Base-by-base conservation (phyloP, 2,797 vertebrate genomes). In the Vipera latastei region DNA sequence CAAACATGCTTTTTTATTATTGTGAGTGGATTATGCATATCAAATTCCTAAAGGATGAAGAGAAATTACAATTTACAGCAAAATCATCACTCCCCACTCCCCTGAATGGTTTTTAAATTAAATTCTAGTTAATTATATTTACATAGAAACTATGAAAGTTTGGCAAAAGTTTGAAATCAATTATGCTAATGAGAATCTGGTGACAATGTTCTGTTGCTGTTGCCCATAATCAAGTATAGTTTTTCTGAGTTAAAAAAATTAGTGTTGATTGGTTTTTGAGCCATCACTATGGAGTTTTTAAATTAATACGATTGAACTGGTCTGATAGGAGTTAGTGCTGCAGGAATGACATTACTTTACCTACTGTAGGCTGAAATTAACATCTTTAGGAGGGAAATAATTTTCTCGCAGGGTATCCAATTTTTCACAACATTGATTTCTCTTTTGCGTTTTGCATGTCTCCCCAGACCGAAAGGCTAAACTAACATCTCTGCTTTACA, bases 201-300 rank as follows among this genome's bases (percentile, higher is more conserved):
- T 56, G 88, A 25, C 89, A 93, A 93, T 25, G 32, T 0, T 51
- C 38, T 8, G 59, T 83, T n/a, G 4, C 22, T 51, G 26, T 32
- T 60, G n/a, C 11, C n/a, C 56, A 89, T 83, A 51, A 11, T 32
- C 32, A 93, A 55, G 89, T 28, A 51, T 38, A 61, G 16, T 12
- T 94, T 95, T 92, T 87, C 28, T 90, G 38, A 95, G 94, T 96
- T 44, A 93, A 92, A 83, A 90, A 73, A 91, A 55, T 60, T 92
- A 87, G 69, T 38, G 1, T 90, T 95, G 91, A 88, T 53, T 93
- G 85, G 56, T 14, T 59, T 59, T 93, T 94, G 20, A 65, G 95
- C 94, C 89, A 28, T 2, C 48, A 57, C 6, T 88, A 90, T 55
- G 86, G 65, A 56, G 51, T 61, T 51, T 89, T 61, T 73, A 86